Base-by-base conservation (phyloP, 2,797 vertebrate genomes). In the Leptodactylus fallax region DNA sequence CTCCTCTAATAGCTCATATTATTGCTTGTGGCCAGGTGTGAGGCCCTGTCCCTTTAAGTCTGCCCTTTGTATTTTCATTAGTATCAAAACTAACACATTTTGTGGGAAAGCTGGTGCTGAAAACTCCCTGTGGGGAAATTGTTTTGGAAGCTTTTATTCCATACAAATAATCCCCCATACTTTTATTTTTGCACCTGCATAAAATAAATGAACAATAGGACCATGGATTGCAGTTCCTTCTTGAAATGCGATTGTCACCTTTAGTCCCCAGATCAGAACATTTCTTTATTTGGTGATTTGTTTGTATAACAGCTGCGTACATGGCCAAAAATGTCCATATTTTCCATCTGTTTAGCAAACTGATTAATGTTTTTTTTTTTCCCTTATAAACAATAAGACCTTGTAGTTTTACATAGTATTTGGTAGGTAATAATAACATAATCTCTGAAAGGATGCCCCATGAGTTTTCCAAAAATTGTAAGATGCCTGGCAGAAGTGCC, bases 261-360 rank as follows among this genome's bases (percentile, higher is more conserved):
- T 77, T 78, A 53, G 55, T 83, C 72, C 25, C 58, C 49, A 71
- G 79, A 36, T 85, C 55, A 55, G 65, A 56, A 89, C 65, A 8
- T 88, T 51, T 45, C 19, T 51, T 49, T 83, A 53, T 88, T 85
- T 56, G 19, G 1, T 21, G 36, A 90, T 90, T 92, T 92, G 71
- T 91, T 93, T 93, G 91, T 90, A 89, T 90, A 93, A 91, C 94
- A 95, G 93, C 95, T 95, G 93, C 89, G 51, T 90, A 81, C 88
- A 47, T 77, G 78, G 89, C 83, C 83, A 84, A 8, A 90, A 90
- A 88, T 76, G 69, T 60, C 56, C 55, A 55, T 69, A 49, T 61
- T 85, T 63, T 49, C 71, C 83, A 85, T 85, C 83, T 85, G 83
- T 61, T 49, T 74, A 80, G 19, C 0, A 13, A 19, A 3, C 49